These are phyloP conservation scores for Agelastica alni DNA, from an alignment of 2,888 invertebrate genomes.

Conservation along the genomic window DNA sequence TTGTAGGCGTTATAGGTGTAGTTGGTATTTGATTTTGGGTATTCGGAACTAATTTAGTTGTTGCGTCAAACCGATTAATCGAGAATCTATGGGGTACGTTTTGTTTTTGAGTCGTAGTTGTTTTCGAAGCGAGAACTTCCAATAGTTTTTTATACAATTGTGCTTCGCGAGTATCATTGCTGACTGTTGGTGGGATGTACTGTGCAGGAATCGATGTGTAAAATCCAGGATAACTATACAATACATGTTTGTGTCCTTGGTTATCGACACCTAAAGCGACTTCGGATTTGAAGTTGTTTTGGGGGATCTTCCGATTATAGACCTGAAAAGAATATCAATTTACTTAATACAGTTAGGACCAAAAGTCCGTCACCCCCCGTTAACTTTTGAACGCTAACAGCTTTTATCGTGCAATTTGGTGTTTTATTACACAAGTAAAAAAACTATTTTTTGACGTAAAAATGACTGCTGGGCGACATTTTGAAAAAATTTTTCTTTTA, in stretches of 20 bases:
- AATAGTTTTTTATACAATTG: slow-evolving; percentile 47
- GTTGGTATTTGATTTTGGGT: background rate
- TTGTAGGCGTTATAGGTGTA: slow-evolving; percentile 32
- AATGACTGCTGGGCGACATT: too few relatives aligned
- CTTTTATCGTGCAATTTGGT: too few relatives aligned
- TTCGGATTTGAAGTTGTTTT: slow-evolving; percentile 32
- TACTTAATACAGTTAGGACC: too few relatives aligned
- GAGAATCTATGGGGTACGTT: slow-evolving; percentile 23
- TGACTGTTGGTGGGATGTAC: slow-evolving; percentile 7
- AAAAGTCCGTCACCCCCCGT: too few relatives aligned
- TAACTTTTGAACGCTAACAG: too few relatives aligned
- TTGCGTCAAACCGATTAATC: slow-evolving; percentile 10
- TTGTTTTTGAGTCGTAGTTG: slow-evolving; percentile 31
- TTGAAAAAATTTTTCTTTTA: too few relatives aligned
- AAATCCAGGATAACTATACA: slow-evolving; percentile 44
- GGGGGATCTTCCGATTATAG: slow-evolving; percentile 30
- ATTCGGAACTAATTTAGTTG: background rate
- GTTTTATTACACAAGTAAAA: too few relatives aligned
- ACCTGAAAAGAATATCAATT: too few relatives aligned
- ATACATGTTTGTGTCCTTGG: slow-evolving; percentile 43
- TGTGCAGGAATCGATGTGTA: slow-evolving; percentile 27
- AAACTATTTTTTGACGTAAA: too few relatives aligned
- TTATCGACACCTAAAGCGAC: slow-evolving; percentile 38
- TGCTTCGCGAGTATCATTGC: slow-evolving; percentile 42
- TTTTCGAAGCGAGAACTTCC: slow-evolving; percentile 43